Evolutionary conservation across 2,888 invertebrate species (phyloP), one percentile per base, ranked within the genome.

Genomic region (Monochamus alternatus): DNA sequence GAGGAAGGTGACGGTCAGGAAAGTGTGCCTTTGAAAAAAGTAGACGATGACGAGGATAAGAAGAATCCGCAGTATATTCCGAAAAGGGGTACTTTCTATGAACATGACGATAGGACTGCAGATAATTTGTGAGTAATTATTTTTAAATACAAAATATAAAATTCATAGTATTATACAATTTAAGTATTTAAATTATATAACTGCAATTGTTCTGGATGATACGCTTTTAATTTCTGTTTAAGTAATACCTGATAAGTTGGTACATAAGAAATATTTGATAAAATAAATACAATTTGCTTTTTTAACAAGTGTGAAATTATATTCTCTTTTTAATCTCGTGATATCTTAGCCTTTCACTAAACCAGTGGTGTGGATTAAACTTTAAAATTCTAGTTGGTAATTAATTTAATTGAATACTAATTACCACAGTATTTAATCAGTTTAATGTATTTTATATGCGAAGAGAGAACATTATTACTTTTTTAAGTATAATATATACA

Each of bases 41-140:
- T 98, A 2, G 98, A 98, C 86, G 95, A 96, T 85, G 97, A 97
- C 85, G 98, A 98, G 87, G 98, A 98, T 87, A 92, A 96, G 59
- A 95, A 97, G 87, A 98, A 98, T 90, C 98, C 98, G 1, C 98
- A 98, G 86, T 98, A 98, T 89, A 98, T 98, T 82, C 98, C 98
- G 0, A 97, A 98, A 87, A 92, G 95, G 81, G 98, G 98, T 0
- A 96, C 96, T 0, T 98, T 98, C 88, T 98, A 98, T 85, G 98
- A 98, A 84, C 98, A 98, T 85, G 98, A 98, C 86, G 97, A 97
- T 86, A 91, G 97, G 78, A 96, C 96, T 5, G 93, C 93, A 30
- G 94, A 94, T 65, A 93, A 93, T 80, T 91, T 90, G 93, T 93
- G 88, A 89, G 88, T 85, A 74, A 43, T 38, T 9, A 7, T n/a